Base-by-base conservation (phyloP, 2,888 invertebrate genomes). In the Scaptomyza flava region DNA sequence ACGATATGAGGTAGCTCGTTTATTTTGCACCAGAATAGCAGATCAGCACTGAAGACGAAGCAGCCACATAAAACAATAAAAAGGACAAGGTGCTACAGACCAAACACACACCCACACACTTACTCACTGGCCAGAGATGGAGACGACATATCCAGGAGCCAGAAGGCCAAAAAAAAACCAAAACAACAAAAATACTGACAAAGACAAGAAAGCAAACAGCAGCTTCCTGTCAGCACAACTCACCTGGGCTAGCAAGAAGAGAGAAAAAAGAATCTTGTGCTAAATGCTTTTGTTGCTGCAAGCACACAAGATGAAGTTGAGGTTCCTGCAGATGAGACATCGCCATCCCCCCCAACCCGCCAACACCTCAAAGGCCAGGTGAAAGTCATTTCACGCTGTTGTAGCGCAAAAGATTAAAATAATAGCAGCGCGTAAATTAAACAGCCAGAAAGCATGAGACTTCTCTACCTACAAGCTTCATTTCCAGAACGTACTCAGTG, bases 361-460 rank as follows among this genome's bases (percentile, higher is more conserved):
- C 31, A 38, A 41, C 33, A 33, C 9, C 79, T 59, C 7, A 75
- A 52, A 72, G 81, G 85, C 81, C 87, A 89, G 85, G 85, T 82
- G 89, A 89, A 86, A 86, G 86, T 86, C 89, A 89, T 86, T 86
- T 89, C 87, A 87, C 89, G 86, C 88, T 89, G 87, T 75, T 84
- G 81, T 84, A 76, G 84, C 89, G 85, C 84, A 87, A 87, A 87
- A 87, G 89, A 89, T 89, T 89, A 87, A 87, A 87, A 87, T 89
- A 87, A 87, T 85, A 85, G 86, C 89, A 82, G 81, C 86, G 86
- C 89, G 89, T 89, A 87, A 87, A 87, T 87, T 87, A 89, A 85
- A 82, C 89, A 78, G 77, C 62, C 72, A 71, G 66, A 14, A 60
- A 69, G 77, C 51, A 45, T 45, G 56, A 61, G 17, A 17, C 46